phyloP scores from a whole-genome alignment of 1,140 invertebrate species.

The Sarcophaga bullata region DNA sequence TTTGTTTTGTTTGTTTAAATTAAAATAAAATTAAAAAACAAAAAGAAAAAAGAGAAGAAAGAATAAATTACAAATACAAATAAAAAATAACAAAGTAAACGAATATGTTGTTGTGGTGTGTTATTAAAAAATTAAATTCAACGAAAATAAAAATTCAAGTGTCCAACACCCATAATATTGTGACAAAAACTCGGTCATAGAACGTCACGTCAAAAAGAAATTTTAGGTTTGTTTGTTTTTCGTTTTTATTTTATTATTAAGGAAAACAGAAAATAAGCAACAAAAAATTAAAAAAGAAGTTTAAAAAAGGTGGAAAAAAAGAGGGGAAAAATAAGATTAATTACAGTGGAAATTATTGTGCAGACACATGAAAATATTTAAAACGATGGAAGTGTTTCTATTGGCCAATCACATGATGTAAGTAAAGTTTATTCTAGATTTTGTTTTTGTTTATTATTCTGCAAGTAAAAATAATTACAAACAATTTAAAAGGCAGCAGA shows the following conservation, averaged over 20 bases:
- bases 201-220: neutral
- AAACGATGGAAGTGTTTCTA: slow-evolving; percentile 45
- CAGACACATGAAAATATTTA: slow-evolving; percentile 44
- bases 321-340: no score
- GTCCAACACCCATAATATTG: neutral
- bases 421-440: neutral
- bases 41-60: no score
- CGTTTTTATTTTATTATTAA: neutral
- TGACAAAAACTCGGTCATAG: neutral
- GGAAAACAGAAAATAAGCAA: neutral
- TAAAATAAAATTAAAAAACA: no score
- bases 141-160: neutral
- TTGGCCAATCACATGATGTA: slow-evolving; percentile 47
- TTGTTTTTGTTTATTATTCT: no score
- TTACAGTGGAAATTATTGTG: slow-evolving; percentile 1
- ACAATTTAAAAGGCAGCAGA: no score
- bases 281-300: neutral
- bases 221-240: no score
- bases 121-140: neutral
- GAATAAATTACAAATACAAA: no score
- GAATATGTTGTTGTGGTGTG: neutral
- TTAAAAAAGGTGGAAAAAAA: neutral
- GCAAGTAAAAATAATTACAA: no score
- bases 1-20: no score
- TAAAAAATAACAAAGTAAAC: no score